phyloP scores from a whole-genome alignment of 2,888 invertebrate genomes.

The Dromius quadrimaculatus region DNA sequence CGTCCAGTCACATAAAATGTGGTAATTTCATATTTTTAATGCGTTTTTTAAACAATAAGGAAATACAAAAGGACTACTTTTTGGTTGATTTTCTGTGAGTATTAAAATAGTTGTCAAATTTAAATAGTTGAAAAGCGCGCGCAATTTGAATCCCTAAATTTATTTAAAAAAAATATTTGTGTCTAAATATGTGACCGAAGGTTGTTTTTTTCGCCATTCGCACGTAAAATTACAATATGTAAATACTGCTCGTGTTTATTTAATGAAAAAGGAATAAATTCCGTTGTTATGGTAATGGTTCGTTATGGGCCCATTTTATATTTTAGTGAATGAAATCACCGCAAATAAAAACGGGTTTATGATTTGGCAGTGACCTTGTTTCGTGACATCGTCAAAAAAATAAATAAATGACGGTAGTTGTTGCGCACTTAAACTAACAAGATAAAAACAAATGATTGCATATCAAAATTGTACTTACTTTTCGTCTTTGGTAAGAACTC shows the following conservation, averaged over 20 bases:
- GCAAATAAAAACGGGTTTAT: conserved; percentile 14
- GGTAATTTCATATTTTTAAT: too few species aligned
- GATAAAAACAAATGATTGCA: conserved; percentile 53
- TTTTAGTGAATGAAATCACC: conserved; percentile 20
- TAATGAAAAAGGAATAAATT: conserved; percentile 18
- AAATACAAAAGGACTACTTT: too few species aligned
- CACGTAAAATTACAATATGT: conserved; percentile 5
- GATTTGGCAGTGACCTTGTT: conserved; percentile 28
- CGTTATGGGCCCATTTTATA: conserved; percentile 20
- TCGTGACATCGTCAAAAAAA: neutral
- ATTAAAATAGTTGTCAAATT: too few species aligned
- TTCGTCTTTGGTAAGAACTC: conserved; percentile 69
- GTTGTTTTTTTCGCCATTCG: too few species aligned
- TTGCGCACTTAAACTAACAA: neutral
- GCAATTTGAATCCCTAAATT: too few species aligned
- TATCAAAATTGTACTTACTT: conserved; percentile 64
- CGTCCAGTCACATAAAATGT: too few species aligned
- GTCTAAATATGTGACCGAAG: too few species aligned
- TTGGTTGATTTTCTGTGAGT: too few species aligned
- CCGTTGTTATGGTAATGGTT: conserved; percentile 5
- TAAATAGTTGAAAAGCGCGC: too few species aligned
- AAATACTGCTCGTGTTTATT: conserved; percentile 15
- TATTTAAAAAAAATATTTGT: too few species aligned
- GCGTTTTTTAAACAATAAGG: too few species aligned
- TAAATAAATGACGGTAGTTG: conserved; percentile 5